Evolutionary conservation across 2,113 vertebrate genomes (phyloP).

Genomic region (Leptobrachium ailaonicum): DNA sequence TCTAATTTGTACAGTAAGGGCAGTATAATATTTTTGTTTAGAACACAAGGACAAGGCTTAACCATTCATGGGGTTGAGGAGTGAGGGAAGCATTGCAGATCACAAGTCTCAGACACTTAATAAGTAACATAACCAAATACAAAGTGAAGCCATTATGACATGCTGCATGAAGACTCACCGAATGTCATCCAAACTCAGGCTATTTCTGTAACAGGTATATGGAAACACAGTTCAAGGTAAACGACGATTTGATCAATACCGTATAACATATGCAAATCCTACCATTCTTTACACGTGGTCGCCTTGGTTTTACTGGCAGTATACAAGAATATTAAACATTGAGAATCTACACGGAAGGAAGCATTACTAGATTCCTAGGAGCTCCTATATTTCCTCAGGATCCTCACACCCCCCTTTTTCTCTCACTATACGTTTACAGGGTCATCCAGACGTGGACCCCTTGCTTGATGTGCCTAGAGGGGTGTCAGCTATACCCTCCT

Average conservation of each 20-base stretch:
- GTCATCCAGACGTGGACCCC: too few relatives aligned
- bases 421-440: too few relatives aligned
- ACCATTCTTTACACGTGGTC: too few relatives aligned
- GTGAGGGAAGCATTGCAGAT: neutral
- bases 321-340: too few relatives aligned
- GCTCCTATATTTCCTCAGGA: too few relatives aligned
- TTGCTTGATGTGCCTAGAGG: too few relatives aligned
- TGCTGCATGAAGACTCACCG: slow-evolving; percentile 80
- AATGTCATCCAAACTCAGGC: slow-evolving; percentile 88
- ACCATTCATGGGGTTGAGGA: neutral
- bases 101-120: neutral
- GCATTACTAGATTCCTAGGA: too few relatives aligned
- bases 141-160: slow-evolving; percentile 56
- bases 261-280: too few relatives aligned
- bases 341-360: too few relatives aligned
- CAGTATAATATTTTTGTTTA: slow-evolving; percentile 42
- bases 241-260: neutral
- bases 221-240: slow-evolving; percentile 65
- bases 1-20: slow-evolving; percentile 47
- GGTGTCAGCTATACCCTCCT: too few relatives aligned
- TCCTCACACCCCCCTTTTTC: too few relatives aligned
- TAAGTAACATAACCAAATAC: neutral
- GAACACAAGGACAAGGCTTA: neutral
- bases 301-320: too few relatives aligned
- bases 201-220: slow-evolving; percentile 94